A percentile compares a stretch with the other conserved stretches of the same genome.
Evolutionary conservation across 2,113 vertebrate species (phyloP).

Genomic region (Cololabis saira): DNA sequence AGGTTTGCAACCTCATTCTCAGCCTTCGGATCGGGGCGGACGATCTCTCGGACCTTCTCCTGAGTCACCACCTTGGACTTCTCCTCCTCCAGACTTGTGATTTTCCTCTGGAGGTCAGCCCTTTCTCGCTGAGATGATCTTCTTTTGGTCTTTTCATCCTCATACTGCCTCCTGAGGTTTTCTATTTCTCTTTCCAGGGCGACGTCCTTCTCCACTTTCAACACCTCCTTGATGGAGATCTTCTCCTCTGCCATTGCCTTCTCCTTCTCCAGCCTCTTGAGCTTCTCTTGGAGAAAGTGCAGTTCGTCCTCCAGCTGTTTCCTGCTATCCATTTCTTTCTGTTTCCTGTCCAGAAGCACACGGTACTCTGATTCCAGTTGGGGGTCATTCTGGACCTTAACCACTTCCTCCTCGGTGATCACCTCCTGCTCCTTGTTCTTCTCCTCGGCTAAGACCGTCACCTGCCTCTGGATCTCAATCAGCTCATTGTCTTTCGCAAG

Average conservation of each 20-base stretch:
- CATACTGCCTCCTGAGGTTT: slow-evolving; percentile 86
- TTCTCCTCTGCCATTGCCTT: slow-evolving; percentile 93
- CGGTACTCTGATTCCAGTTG: slow-evolving; percentile 89
- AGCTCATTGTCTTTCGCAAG: slow-evolving; percentile 87
- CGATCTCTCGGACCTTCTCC: slow-evolving; percentile 94
- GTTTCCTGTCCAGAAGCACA: slow-evolving; percentile 84
- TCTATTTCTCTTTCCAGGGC: slow-evolving; percentile 88
- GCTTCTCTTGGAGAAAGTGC: slow-evolving; percentile 89
- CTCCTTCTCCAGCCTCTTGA: slow-evolving; percentile 91
- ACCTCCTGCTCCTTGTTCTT: slow-evolving; percentile 89
- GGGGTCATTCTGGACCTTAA: slow-evolving; percentile 94
- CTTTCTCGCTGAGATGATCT: slow-evolving; percentile 86
- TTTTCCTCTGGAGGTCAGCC: slow-evolving; percentile 88
- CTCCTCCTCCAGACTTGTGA: slow-evolving; percentile 89
- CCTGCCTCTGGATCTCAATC: slow-evolving; percentile 84
- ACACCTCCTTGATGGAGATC: slow-evolving; percentile 93
- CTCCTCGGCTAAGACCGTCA: slow-evolving; percentile 85
- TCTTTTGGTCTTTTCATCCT: slow-evolving; percentile 88
- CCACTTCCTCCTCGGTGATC: slow-evolving; percentile 91
- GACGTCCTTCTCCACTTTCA: slow-evolving; percentile 93
- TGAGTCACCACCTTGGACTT: slow-evolving; percentile 92
- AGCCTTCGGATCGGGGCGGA: slow-evolving; percentile 93
- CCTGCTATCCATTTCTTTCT: slow-evolving; percentile 80
- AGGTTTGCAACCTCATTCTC: slow-evolving; percentile 94
- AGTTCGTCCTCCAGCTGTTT: slow-evolving; percentile 92